Evolutionary conservation across 1,140 invertebrate genomes (phyloP), one percentile per base, ranked within the genome.

Genomic region (Rhopalosiphum padi): DNA sequence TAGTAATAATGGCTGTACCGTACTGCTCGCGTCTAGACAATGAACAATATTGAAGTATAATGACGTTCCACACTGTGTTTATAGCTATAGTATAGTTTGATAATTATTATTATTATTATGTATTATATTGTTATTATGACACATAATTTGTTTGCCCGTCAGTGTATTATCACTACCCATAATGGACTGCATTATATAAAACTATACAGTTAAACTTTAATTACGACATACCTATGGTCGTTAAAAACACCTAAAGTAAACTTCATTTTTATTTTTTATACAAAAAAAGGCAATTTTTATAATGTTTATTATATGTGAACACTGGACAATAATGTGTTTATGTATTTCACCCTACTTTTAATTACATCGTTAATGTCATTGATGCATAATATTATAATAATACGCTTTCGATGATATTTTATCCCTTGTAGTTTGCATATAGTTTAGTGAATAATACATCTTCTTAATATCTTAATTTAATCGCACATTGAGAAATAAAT

Each of bases 391-490:
- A 5, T 68, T n/a, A 68, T 68, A 68, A n/a, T 68, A 18, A 68
- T 68, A 68, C n/a, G 15, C 60, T n/a, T 77, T 77, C 60, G 60
- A n/a, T 77, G 30, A 2, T n/a, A 77, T 77, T 77, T 68, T n/a
- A 18, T 77, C 60, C n/a, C n/a, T n/a, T 77, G 4, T 68, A 77
- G 30, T 35, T 77, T 77, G 60, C 60, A n/a, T 77, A n/a, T 15
- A 15, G 15, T 77, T 77, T n/a, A 77, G n/a, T 77, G 60, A 77
- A 77, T 68, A 68, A 68, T 30, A 60, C n/a, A 30, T 77, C 60
- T n/a, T n/a, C 60, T 77, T 77, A 77, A 77, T 77, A 77, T n/a
- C 60, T n/a, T 77, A 77, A 77, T 77, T n/a, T 77, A 77, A 86
- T 86, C 25, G 25, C 15, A 85, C 30, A 46, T 77, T n/a, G 23